These are phyloP conservation scores for Pristionchus japonicus DNA, from an alignment of 2,888 invertebrate genomes.

Conservation along the genomic window DNA sequence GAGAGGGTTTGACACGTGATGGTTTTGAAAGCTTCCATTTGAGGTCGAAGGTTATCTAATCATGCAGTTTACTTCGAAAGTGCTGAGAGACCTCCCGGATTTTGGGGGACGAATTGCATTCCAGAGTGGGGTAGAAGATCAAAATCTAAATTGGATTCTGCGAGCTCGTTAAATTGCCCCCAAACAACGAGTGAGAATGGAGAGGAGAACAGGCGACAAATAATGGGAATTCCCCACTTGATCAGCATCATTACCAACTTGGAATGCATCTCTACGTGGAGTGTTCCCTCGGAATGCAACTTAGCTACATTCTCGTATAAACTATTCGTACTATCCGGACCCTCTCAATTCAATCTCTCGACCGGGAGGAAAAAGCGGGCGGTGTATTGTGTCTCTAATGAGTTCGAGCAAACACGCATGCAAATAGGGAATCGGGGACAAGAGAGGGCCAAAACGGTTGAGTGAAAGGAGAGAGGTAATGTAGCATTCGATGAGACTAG, in stretches of 20 bases:
- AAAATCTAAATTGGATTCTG: neutral
- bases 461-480: neutral
- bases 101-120: neutral
- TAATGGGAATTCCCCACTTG: neutral
- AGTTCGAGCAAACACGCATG: conserved; percentile 37
- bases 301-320: too few relatives aligned
- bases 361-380: conserved; percentile 4
- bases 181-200: neutral
- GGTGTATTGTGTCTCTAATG: conserved; percentile 32
- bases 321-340: neutral
- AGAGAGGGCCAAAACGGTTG: conserved; percentile 10
- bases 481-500: neutral
- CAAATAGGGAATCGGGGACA: conserved; percentile 33
- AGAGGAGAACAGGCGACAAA: neutral
- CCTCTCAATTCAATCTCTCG: neutral
- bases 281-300: too few relatives aligned
- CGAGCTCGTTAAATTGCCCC: conserved; percentile 7
- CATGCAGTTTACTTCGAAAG: neutral
- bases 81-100: neutral
- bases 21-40: neutral
- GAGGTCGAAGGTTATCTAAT: conserved; percentile 4
- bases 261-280: neutral
- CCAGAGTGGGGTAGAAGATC: neutral
- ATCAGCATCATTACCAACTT: neutral
- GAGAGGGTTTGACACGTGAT: neutral